Evolutionary conservation across 2,113 vertebrate genomes (phyloP).

Genomic region (Hirundichthys speculiger): DNA sequence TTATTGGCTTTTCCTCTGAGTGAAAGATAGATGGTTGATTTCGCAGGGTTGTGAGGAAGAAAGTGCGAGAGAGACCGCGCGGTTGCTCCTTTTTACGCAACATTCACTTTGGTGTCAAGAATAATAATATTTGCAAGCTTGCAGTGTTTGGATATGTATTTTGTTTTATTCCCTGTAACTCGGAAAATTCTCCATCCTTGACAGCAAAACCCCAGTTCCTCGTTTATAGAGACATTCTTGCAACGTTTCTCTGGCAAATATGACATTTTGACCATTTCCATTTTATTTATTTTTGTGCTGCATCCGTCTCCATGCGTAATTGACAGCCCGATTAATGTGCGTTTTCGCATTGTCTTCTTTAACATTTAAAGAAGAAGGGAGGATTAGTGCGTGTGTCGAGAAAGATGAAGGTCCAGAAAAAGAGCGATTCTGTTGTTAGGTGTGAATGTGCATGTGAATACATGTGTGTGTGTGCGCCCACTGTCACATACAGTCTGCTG

Average conservation of each 20-base stretch:
- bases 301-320: conserved; percentile 22
- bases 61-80: conserved; percentile 25
- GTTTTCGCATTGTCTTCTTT: conserved; percentile 38
- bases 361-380: conserved; percentile 20
- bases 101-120: neutral
- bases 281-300: conserved; percentile 8
- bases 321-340: conserved; percentile 34
- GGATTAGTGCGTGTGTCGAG: neutral
- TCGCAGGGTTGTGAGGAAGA: neutral
- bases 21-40: neutral
- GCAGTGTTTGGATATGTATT: neutral
- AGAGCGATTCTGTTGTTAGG: conserved; percentile 20
- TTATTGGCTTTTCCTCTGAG: neutral
- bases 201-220: conserved; percentile 1
- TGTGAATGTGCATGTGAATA: conserved; percentile 1
- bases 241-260: neutral
- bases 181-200: neutral
- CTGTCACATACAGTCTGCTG: conserved; percentile 37
- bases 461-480: neutral
- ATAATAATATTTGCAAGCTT: neutral
- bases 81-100: conserved; percentile 51
- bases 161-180: neutral
- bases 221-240: neutral
- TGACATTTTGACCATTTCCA: conserved; percentile 31
- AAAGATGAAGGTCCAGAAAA: conserved; percentile 1